Percentiles rank a stretch among this genome's conserved stretches.
Evolutionary conservation across 2,113 vertebrate genomes (phyloP).

Genomic region (Plotosus lineatus): DNA sequence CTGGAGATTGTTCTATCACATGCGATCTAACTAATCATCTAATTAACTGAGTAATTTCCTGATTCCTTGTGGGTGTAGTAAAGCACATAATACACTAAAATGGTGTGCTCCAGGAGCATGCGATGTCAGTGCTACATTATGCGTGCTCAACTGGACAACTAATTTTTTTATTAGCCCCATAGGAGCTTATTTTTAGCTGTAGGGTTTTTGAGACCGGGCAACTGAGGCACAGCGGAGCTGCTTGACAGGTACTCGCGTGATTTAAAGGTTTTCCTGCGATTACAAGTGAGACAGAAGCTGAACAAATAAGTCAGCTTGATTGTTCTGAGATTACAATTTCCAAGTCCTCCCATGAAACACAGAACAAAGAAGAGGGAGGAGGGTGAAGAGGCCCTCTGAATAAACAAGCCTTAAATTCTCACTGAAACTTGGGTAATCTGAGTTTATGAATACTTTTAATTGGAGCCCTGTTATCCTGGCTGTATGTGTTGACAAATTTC

Average conservation of each 20-base stretch:
- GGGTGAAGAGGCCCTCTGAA: constrained; percentile 71
- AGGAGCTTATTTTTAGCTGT: constrained; percentile 33
- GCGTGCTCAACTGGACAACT: constrained; percentile 39
- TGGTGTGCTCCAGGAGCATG: neutral
- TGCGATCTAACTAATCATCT: neutral
- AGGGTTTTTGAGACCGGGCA: constrained; percentile 34
- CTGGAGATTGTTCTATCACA: neutral
- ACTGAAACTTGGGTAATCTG: constrained; percentile 51
- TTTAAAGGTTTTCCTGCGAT: constrained; percentile 59
- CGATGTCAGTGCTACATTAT: constrained; percentile 14
- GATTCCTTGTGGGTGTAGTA: neutral
- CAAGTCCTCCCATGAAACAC: constrained; percentile 71
- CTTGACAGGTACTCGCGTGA: constrained; percentile 55
- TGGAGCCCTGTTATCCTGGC: neutral
- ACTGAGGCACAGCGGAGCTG: constrained; percentile 36
- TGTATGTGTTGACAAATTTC: constrained; percentile 44
- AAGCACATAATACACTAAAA: neutral
- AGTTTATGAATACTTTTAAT: constrained; percentile 45
- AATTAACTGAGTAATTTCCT: neutral
- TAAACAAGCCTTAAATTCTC: constrained; percentile 77
- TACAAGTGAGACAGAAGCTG: constrained; percentile 68
- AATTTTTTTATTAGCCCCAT: constrained; percentile 49
- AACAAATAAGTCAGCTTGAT: constrained; percentile 76
- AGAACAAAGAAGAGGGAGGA: constrained; percentile 71
- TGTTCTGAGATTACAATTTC: constrained; percentile 77